Evolutionary conservation across 2,113 vertebrate genomes (phyloP).

Genomic region (Spea multiplicata): DNA sequence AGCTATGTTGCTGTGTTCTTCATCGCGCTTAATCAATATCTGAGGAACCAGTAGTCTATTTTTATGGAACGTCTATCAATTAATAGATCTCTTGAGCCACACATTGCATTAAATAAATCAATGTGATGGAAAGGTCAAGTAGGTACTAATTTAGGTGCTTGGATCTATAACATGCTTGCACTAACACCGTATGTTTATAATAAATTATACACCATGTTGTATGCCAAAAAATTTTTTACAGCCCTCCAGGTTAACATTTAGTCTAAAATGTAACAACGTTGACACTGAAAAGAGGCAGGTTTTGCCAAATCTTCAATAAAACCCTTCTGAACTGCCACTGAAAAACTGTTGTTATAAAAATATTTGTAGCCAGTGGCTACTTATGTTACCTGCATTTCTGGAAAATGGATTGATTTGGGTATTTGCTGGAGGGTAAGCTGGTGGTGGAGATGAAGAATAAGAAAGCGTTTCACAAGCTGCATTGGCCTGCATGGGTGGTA

Average conservation of each 20-base stretch:
- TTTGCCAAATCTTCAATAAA: too few species aligned
- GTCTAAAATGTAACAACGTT: background rate
- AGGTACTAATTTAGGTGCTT: conserved; percentile 23
- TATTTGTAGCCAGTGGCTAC: too few species aligned
- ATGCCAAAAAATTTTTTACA: conserved; percentile 2
- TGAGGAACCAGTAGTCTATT: conserved; percentile 30
- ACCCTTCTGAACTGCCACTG: too few species aligned
- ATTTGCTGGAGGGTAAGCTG: conserved; percentile 24
- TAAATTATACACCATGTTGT: conserved; percentile 27
- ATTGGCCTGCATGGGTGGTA: background rate
- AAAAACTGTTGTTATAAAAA: too few species aligned
- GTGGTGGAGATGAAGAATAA: conserved; percentile 36
- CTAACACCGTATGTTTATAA: background rate
- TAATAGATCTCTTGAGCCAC: conserved; percentile 24
- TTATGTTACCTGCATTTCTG: conserved; percentile 60
- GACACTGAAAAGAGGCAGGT: background rate
- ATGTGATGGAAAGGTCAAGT: conserved; percentile 39
- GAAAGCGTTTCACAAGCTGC: background rate
- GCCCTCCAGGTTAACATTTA: background rate
- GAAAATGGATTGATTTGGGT: conserved; percentile 54
- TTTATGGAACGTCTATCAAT: conserved; percentile 33
- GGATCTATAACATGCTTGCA: conserved; percentile 18
- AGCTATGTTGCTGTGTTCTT: background rate
- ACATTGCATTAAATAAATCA: conserved; percentile 30
- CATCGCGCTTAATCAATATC: conserved; percentile 18